A percentile compares a stretch with the other conserved stretches of the same genome.
Conservation (phyloP, 2,888 invertebrate genomes). For the Lordiphosa fenestrarum region DNA sequence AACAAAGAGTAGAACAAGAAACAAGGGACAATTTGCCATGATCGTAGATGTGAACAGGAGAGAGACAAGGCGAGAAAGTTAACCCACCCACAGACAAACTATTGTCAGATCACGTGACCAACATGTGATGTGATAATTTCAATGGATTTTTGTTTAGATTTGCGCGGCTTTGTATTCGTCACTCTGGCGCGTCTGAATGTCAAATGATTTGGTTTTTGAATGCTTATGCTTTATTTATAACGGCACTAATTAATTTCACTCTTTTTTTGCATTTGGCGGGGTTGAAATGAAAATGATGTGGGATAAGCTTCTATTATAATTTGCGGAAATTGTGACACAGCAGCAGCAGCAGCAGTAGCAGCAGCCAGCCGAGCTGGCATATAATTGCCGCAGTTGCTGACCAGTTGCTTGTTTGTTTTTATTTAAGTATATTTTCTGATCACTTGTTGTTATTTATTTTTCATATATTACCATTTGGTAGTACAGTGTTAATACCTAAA, state of each 20-base stretch:
- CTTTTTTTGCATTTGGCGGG: conserved; percentile 42
- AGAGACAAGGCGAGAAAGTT: conserved; percentile 14
- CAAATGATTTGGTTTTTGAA: conserved; percentile 63
- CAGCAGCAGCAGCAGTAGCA: conserved; percentile 22
- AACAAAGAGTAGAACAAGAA: conserved; percentile 40
- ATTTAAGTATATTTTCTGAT: conserved; percentile 4
- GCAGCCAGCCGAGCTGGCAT: conserved; percentile 25
- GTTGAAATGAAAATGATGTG: conserved; percentile 45
- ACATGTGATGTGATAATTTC: conserved; percentile 44
- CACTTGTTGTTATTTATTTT: conserved; percentile 2
- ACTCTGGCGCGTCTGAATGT: conserved; percentile 51
- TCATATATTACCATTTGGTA: too few relatives aligned
- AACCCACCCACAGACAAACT: too few relatives aligned
- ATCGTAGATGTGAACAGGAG: conserved; percentile 21
- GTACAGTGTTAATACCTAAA: too few relatives aligned
- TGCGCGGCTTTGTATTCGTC: conserved; percentile 25
- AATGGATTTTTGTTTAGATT: conserved; percentile 27
- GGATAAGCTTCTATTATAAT: conserved; percentile 49
- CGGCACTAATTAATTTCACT: conserved; percentile 62
- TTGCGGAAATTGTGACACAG: conserved; percentile 66
- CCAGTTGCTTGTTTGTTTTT: conserved; percentile 3
- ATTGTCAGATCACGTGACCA: conserved; percentile 50
- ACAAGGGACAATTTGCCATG: conserved; percentile 40
- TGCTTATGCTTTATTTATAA: conserved; percentile 70
- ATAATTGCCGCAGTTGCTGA: conserved; percentile 39